phyloP scores from a whole-genome alignment of 37 sponge, comb jelly and placozoan species.

The Corticium candelabrum region DNA sequence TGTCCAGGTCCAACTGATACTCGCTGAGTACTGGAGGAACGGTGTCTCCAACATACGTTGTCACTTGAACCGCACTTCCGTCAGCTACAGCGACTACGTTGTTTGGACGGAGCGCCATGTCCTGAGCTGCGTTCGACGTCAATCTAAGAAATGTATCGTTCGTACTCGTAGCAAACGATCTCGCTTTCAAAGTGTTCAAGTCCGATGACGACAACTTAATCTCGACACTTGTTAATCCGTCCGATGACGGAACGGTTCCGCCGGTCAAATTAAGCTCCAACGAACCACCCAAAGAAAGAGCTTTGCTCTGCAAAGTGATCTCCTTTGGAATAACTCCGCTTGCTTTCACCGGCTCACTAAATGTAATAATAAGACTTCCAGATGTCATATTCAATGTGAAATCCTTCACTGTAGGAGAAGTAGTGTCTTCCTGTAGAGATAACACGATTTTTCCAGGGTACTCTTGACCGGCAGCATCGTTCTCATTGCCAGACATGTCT shows the following conservation, averaged over 20 bases:
- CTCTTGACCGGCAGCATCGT: slow-evolving; percentile 13
- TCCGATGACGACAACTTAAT: slow-evolving; percentile 28
- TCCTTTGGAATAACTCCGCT: slow-evolving; percentile 27
- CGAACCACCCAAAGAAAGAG: not conserved
- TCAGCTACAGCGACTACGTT: slow-evolving; percentile 26
- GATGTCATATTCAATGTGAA: slow-evolving; percentile 65
- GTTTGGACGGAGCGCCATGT: slow-evolving; percentile 74
- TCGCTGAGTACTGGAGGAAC: slow-evolving; percentile 34
- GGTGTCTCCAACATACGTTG: slow-evolving; percentile 35
- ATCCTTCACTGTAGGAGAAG: slow-evolving; percentile 33
- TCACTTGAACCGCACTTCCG: slow-evolving; percentile 28
- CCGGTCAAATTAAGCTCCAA: not conserved
- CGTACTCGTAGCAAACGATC: slow-evolving; percentile 14
- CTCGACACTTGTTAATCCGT: slow-evolving; percentile 1
- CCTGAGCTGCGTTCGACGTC: slow-evolving; percentile 11
- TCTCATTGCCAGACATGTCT: slow-evolving; percentile 56
- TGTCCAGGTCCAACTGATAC: slow-evolving; percentile 63
- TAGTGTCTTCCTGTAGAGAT: slow-evolving; percentile 34
- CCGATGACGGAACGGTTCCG: not conserved
- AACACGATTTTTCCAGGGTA: slow-evolving; percentile 44
- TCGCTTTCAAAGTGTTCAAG: slow-evolving; percentile 54
- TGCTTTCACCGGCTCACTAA: slow-evolving; percentile 58
- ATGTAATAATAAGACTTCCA: slow-evolving; percentile 58
- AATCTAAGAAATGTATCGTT: not conserved
- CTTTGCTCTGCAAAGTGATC: slow-evolving; percentile 50